Conservation (phyloP, 1,140 invertebrate species). For the Zaprionus vittiger region DNA sequence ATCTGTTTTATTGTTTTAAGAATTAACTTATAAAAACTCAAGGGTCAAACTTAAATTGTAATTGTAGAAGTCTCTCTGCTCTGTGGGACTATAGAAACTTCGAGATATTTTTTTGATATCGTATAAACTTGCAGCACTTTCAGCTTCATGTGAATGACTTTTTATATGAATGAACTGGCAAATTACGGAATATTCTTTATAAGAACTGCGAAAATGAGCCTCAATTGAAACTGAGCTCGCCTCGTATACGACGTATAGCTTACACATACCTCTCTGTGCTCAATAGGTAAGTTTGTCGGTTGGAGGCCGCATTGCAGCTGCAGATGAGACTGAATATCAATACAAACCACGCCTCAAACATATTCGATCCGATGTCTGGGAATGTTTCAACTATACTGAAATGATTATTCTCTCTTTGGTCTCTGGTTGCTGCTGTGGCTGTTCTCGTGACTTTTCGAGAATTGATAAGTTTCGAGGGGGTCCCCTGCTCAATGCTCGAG, state of each 20-base stretch:
- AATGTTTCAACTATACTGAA: conserved; percentile 31
- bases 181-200: background rate
- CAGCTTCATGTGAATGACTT: background rate
- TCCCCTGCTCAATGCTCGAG: background rate
- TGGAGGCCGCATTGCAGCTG: background rate
- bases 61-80: too few relatives aligned
- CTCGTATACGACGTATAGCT: background rate
- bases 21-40: too few relatives aligned
- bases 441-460: background rate
- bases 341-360: conserved; percentile 10
- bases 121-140: too few relatives aligned
- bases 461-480: conserved; percentile 2
- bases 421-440: conserved; percentile 3
- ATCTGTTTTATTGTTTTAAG: too few relatives aligned
- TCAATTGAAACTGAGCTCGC: background rate
- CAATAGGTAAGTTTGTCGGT: conserved; percentile 24
- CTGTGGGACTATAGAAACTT: too few relatives aligned
- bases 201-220: background rate
- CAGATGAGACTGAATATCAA: conserved; percentile 15
- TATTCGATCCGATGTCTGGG: conserved; percentile 18
- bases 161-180: background rate
- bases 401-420: background rate
- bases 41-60: too few relatives aligned
- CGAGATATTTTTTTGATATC: too few relatives aligned
- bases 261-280: conserved; percentile 20